Evolutionary conservation across 2,888 invertebrate genomes (phyloP).

Genomic region (Dicroscelio sp.): DNA sequence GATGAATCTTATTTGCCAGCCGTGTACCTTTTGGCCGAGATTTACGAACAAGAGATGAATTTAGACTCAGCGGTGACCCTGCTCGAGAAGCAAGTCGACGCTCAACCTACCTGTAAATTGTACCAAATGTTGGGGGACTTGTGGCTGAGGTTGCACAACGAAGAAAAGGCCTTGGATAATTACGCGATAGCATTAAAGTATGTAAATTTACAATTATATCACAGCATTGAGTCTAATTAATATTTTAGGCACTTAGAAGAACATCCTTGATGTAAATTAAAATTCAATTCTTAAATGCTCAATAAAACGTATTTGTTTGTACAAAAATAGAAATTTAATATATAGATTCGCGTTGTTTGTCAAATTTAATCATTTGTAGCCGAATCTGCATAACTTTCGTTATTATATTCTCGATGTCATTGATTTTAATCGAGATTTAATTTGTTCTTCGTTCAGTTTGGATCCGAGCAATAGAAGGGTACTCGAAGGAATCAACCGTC

Average conservation of each 20-base stretch:
- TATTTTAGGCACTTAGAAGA: too few species aligned
- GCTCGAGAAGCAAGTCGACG: constrained; percentile 93
- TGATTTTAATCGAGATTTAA: too few species aligned
- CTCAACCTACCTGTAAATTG: constrained; percentile 93
- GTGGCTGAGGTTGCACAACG: constrained; percentile 93
- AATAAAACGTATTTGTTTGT: too few species aligned
- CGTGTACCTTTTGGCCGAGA: constrained; percentile 94
- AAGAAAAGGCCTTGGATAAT: constrained; percentile 94
- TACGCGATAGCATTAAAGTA: constrained; percentile 94
- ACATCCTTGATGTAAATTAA: too few species aligned
- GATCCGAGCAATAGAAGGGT: constrained; percentile 94
- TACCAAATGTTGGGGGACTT: constrained; percentile 94
- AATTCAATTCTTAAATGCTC: too few species aligned
- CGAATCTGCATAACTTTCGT: too few species aligned
- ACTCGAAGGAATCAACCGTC: constrained; percentile 93
- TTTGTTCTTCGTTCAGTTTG: too few species aligned
- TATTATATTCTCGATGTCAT: too few species aligned
- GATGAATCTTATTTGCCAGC: constrained; percentile 95
- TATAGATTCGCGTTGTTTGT: too few species aligned
- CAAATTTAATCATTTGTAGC: too few species aligned
- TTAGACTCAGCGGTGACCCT: constrained; percentile 94
- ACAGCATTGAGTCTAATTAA: not conserved
- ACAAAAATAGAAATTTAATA: too few species aligned
- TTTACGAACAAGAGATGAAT: constrained; percentile 94
- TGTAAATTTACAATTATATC: constrained; percentile 68